These are phyloP conservation scores for Pipistrellus nathusii DNA, from an alignment of 2,797 vertebrate species.

Conservation along the genomic window DNA sequence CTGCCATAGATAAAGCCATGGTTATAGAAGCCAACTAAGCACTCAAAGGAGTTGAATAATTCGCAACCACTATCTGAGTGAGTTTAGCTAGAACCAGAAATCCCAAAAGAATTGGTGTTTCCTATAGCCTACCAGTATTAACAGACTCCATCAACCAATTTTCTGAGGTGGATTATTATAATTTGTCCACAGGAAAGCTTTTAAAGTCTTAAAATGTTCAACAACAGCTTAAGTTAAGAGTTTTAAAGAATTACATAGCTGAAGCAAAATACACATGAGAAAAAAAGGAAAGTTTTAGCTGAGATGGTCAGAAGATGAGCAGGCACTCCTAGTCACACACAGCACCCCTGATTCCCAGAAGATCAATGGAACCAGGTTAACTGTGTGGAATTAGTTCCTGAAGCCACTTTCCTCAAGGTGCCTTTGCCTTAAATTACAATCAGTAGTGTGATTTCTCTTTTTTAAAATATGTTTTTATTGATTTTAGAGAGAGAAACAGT, in stretches of 20 bases:
- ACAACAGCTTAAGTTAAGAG: slow-evolving; percentile 24
- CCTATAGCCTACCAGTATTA: not conserved
- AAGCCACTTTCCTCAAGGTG: too few species aligned
- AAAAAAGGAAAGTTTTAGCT: slow-evolving; percentile 13
- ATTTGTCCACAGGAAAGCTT: slow-evolving; percentile 54
- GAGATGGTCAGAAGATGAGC: not conserved
- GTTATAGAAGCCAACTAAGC: not conserved
- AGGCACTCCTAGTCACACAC: not conserved
- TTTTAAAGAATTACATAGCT: slow-evolving; percentile 31
- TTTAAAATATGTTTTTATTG: too few species aligned
- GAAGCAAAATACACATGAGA: slow-evolving; percentile 27
- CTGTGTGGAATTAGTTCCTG: slow-evolving; percentile 11
- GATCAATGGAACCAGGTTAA: slow-evolving; percentile 11
- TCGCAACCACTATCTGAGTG: not conserved
- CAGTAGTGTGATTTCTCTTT: not conserved
- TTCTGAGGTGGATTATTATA: slow-evolving; percentile 39
- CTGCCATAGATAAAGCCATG: slow-evolving; percentile 8
- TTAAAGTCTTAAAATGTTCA: slow-evolving; percentile 57
- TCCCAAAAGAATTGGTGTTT: slow-evolving; percentile 9
- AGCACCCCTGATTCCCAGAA: not conserved
- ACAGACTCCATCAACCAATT: not conserved
- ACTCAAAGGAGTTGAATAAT: slow-evolving; percentile 42
- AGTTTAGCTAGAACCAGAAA: slow-evolving; percentile 24
- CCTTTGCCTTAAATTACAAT: slow-evolving; percentile 50
- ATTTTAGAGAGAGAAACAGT: too few species aligned